These are phyloP conservation scores for Ammodramus savannarum DNA, from an alignment of 2,113 vertebrate species.

Conservation along the genomic window DNA sequence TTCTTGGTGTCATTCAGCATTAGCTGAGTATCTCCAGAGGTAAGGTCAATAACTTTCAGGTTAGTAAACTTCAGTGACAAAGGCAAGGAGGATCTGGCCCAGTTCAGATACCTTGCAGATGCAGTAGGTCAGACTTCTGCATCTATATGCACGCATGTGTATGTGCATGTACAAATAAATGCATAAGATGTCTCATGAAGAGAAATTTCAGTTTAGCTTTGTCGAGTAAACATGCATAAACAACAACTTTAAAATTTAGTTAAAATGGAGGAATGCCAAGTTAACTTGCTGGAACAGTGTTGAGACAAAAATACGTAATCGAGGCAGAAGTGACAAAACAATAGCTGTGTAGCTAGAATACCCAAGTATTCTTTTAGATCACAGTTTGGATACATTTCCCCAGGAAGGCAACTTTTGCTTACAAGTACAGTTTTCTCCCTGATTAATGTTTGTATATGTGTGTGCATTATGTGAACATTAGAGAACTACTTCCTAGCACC, in stretches of 20 bases:
- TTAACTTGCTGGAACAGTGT: not conserved
- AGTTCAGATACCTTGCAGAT: not conserved
- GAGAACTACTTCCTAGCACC: not conserved
- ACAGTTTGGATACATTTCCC: not conserved
- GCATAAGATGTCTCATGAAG: not conserved
- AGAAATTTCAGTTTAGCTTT: not conserved
- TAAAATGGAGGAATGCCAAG: not conserved
- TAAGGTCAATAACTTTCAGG: not conserved
- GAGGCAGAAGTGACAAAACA: not conserved
- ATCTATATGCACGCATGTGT: accelerated
- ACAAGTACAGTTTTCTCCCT: not conserved
- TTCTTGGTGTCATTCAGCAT: not conserved
- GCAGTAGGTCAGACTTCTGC: not conserved
- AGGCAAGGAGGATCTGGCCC: not conserved
- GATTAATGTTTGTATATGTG: not conserved
- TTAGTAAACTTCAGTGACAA: not conserved
- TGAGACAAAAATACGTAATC: not conserved
- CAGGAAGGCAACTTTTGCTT: not conserved
- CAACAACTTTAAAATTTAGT: not conserved
- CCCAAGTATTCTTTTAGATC: not conserved
- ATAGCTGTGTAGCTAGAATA: not conserved
- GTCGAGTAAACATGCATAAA: not conserved
- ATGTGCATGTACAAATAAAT: accelerated
- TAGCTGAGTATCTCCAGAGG: not conserved
- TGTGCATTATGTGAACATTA: not conserved